These are phyloP conservation scores for Torymus auratus DNA, from an alignment of 2,888 invertebrate species.

Conservation along the genomic window DNA sequence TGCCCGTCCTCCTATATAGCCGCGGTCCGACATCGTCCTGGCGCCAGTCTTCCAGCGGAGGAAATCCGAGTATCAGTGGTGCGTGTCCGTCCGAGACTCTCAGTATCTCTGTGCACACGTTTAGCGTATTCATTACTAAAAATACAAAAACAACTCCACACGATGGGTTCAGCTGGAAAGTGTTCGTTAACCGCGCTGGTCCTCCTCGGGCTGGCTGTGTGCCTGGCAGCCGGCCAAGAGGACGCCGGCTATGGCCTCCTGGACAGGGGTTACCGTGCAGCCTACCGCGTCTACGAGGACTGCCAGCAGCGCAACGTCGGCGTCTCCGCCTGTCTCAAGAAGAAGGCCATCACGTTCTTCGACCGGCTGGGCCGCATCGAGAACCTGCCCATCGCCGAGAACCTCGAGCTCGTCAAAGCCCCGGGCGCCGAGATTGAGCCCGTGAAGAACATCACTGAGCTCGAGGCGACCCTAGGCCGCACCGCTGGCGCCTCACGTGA, in stretches of 20 bases:
- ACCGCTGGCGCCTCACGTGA: constrained; percentile 82
- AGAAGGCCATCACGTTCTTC: constrained; percentile 88
- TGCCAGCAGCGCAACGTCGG: constrained; percentile 84
- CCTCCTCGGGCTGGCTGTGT: constrained; percentile 39
- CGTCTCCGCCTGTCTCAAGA: constrained; percentile 86
- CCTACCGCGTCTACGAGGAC: constrained; percentile 87
- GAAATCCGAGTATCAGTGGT: constrained; percentile 64
- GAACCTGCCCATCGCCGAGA: constrained; percentile 81
- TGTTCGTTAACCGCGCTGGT: constrained; percentile 41
- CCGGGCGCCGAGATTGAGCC: constrained; percentile 72
- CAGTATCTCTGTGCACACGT: too few species aligned
- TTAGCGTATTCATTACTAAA: not conserved
- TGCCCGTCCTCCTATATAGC: constrained; percentile 66
- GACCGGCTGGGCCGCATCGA: constrained; percentile 87
- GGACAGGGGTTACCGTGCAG: constrained; percentile 80
- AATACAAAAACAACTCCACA: not conserved
- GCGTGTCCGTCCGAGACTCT: constrained; percentile 58
- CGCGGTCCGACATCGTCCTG: constrained; percentile 62
- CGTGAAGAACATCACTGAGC: constrained; percentile 72
- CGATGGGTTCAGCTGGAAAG: constrained; percentile 23
- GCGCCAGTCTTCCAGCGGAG: constrained; percentile 69
- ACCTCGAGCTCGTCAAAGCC: constrained; percentile 82
- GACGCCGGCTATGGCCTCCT: constrained; percentile 56
- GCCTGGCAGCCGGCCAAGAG: constrained; percentile 25
- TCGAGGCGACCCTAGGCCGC: constrained; percentile 84